Base-by-base conservation (phyloP, 2,797 vertebrate species). In the Hoplostethus mediterraneus region DNA sequence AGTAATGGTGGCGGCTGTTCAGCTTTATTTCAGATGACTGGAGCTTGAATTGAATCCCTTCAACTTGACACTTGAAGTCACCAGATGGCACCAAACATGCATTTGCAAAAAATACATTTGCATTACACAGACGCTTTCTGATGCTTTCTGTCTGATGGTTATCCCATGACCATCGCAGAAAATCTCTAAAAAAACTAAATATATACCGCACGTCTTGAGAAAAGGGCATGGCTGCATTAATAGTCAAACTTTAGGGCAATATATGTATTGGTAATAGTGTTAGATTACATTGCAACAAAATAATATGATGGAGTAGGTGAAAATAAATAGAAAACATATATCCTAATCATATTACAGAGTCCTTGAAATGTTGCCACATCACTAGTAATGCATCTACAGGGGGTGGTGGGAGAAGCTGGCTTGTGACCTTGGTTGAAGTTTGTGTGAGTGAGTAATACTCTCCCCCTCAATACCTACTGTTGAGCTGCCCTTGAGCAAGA, bases 81-180 rank as follows among this genome's bases (percentile, higher is more conserved):
- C 81, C 90, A 93, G 91, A 90, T 92, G 92, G 92, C 90, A 89
- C 88, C 87, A 92, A 87, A 90, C 86, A 87, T 87, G 78, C 89
- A 89, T 89, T 83, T 85, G 73, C 40, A 79, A 73, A 73, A 81
- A 80, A 67, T 57, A n/a, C 75, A 89, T 89, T 89, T 89, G 79
- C 86, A 90, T 82, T 75, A 83, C 84, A 88, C 73, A 84, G 79
- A 84, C 21, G 21, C 62, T 68, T 58, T 60, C 48, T 64, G 8
- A 76, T 75, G 67, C 85, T 82, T 82, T 77, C 65, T 68, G 57
- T 88, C 60, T 89, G 81, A 88, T 86, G 80, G 58, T 56, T 52
- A 59, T 73, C 76, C 80, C 85, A 71, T 78, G 73, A 72, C 68
- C 56, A 17, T 45, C 64, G 72, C 57, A 75, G 53, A 45, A 73